Evolutionary conservation across 1,140 invertebrate species (phyloP).

Genomic region (Drosophila kepulauana): DNA sequence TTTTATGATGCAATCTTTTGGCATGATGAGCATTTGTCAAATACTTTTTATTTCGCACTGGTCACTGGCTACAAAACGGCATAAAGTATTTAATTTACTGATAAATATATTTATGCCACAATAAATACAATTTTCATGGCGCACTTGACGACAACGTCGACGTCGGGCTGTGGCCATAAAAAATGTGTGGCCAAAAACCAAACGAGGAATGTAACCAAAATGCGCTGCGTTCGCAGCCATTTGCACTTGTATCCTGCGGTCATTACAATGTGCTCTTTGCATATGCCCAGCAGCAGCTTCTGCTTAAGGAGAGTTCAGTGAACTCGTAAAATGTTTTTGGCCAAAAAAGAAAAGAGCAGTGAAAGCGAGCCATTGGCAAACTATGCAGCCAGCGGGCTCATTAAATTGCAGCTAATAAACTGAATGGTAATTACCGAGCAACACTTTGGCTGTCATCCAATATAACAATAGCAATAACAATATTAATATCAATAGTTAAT

Average conservation of each 20-base stretch:
- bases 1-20: constrained; percentile 64
- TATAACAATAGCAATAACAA: background rate
- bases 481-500: constrained; percentile 4
- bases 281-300: constrained; percentile 42
- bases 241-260: constrained; percentile 76
- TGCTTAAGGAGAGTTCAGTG: constrained; percentile 43
- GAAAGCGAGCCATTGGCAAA: constrained; percentile 60
- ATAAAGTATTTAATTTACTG: constrained; percentile 77
- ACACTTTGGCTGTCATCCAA: constrained; percentile 29
- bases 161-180: constrained; percentile 52
- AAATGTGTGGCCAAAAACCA: constrained; percentile 65
- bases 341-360: constrained; percentile 63
- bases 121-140: constrained; percentile 77
- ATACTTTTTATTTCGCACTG: constrained; percentile 30
- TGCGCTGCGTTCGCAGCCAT: constrained; percentile 39
- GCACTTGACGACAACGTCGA: constrained; percentile 51
- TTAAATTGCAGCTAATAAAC: constrained; percentile 77
- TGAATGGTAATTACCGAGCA: background rate
- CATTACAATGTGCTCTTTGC: constrained; percentile 74
- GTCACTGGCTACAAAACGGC: constrained; percentile 9
- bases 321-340: constrained; percentile 65
- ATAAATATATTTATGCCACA: constrained; percentile 79
- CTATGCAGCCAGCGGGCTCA: constrained; percentile 63
- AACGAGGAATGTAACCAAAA: constrained; percentile 6
- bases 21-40: constrained; percentile 44